Evolutionary conservation across 2,888 invertebrate genomes (phyloP), one percentile per base, ranked within the genome.

Genomic region (Drosophila fulvimacula): DNA sequence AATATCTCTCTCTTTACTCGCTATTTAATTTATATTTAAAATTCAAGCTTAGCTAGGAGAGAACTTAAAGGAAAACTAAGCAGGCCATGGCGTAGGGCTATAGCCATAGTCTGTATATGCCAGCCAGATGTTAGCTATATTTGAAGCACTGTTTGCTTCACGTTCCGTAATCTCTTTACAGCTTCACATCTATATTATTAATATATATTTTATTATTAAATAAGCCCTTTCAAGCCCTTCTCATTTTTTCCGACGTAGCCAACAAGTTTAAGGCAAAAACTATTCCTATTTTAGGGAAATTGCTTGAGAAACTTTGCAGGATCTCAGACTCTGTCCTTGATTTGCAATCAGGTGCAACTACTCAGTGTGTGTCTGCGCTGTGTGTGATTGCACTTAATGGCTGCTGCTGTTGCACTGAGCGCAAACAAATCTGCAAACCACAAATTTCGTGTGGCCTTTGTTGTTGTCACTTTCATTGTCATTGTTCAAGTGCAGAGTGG

Each of bases 361-460:
- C 39, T 39, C 1, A 19, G 44, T 9, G 44, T n/a, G 24, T 24
- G 3, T 44, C 7, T 5, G 15, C 9, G 30, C 17, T 46, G 46
- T 39, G 38, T 39, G 39, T 34, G 34, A 5, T 19, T 19, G 34
- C 49, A 21, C 46, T 46, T 39, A 55, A 55, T 55, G 30, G 24
- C 24, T 24, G 24, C 24, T 24, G 24, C 24, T 24, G 48, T 48
- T 21, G 27, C 46, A 9, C 27, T 30, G 27, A 15, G 19, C 49
- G 17, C 17, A 52, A 38, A 39, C 38, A 65, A 62, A 38, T 44
- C 36, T 39, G 61, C 55, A 58, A 38, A 62, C 41, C 62, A 58
- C 51, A 39, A 62, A 59, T 61, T 60, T 41, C 19, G 24, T 38
- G 51, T 65, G 71, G 56, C 30, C 34, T 57, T 60, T 71, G 62